Evolutionary conservation across 2,797 vertebrate genomes (phyloP).

Genomic region (Poecilia velifera): DNA sequence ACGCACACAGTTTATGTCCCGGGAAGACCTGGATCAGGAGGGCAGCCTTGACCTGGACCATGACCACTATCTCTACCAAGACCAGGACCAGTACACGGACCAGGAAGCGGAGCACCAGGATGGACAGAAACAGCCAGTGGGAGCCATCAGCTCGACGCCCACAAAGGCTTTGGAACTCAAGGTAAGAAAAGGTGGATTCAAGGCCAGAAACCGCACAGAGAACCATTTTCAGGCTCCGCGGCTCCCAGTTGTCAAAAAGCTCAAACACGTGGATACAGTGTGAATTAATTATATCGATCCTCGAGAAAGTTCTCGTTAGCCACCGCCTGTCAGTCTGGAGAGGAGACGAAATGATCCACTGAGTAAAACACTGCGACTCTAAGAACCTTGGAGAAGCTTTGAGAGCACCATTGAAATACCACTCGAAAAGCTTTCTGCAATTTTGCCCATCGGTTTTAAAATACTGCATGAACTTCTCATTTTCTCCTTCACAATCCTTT

Average conservation of each 20-base stretch:
- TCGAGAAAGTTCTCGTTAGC: background rate
- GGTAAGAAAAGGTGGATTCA: slow-evolving; percentile 75
- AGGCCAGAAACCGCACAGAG: slow-evolving; percentile 1
- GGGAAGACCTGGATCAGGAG: slow-evolving; percentile 84
- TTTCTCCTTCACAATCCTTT: slow-evolving; percentile 32
- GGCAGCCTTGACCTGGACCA: slow-evolving; percentile 81
- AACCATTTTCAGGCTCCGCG: background rate
- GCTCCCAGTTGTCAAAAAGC: background rate
- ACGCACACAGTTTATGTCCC: slow-evolving; percentile 80
- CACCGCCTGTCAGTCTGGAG: background rate
- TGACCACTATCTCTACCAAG: slow-evolving; percentile 77
- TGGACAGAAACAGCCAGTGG: slow-evolving; percentile 35
- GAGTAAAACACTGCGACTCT: background rate
- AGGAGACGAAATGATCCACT: slow-evolving; percentile 4
- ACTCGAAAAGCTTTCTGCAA: slow-evolving; percentile 7
- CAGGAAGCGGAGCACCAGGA: slow-evolving; percentile 67
- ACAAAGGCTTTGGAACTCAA: slow-evolving; percentile 91
- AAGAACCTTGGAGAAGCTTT: background rate
- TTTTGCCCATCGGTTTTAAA: slow-evolving; percentile 6
- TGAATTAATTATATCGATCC: background rate
- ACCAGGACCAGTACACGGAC: slow-evolving; percentile 71
- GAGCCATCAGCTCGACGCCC: slow-evolving; percentile 82
- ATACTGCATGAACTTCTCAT: slow-evolving; percentile 31
- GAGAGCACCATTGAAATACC: background rate
- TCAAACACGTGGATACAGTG: background rate